phyloP scores from a whole-genome alignment of 2,113 vertebrate species.

The Cathartes aura region DNA sequence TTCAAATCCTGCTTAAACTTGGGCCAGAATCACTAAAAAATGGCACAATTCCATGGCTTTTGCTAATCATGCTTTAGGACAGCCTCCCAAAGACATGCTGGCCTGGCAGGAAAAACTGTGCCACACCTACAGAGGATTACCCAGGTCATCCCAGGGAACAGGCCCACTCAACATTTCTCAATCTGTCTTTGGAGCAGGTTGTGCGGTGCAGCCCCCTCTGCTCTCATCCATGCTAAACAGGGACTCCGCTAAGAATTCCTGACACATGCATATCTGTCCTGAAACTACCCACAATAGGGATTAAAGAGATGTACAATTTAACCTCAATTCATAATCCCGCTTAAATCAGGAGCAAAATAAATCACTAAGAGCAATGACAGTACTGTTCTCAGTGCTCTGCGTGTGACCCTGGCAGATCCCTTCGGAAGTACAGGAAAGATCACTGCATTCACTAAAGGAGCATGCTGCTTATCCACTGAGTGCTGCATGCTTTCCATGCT shows the following conservation, averaged over 20 bases:
- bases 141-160: background rate
- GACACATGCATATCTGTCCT: constrained; percentile 33
- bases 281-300: constrained; percentile 46
- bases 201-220: accelerated
- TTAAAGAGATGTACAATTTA: constrained; percentile 63
- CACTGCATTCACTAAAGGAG: background rate
- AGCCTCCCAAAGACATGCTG: background rate
- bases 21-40: background rate
- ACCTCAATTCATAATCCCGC: constrained; percentile 68
- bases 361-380: constrained; percentile 37
- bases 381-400: background rate
- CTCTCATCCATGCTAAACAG: background rate
- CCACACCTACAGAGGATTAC: background rate
- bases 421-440: background rate
- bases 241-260: background rate
- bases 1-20: background rate
- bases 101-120: background rate
- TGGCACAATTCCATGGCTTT: background rate
- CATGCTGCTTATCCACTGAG: accelerated
- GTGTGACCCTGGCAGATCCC: background rate
- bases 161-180: background rate
- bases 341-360: constrained; percentile 59
- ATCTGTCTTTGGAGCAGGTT: background rate
- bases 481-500: background rate
- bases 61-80: background rate